Base-by-base conservation (phyloP, 35 echinoderm and acorn worm genomes). In the Eucidaris tribuloides region DNA sequence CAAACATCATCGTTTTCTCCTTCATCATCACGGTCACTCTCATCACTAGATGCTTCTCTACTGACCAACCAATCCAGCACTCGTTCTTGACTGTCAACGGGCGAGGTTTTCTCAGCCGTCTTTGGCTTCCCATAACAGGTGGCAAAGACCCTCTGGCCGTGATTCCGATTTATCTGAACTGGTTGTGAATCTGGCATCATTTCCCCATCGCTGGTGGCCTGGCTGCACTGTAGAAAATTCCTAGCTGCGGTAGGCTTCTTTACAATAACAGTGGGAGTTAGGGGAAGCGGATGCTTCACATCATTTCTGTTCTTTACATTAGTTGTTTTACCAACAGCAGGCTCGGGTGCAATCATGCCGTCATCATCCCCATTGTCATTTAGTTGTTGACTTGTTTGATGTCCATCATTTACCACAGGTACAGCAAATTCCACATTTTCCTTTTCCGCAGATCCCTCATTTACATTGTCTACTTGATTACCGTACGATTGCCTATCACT, bases 101-200 rank as follows among this genome's bases (percentile, higher is more conserved):
- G 76, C 0, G 85, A 77, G 36, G 58, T 88, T 57, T 62, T 87
- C 31, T 18, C 38, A 23, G 59, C 46, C 0, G 56, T 60, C 34
- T 43, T 74, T 1, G 11, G 35, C 38, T 63, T 88, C 22, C 85
- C 77, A 32, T 88, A 88, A 2, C 76, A 23, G 20, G 58, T 88
- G 7, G 85, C 85, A 88, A 88, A 88, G 35, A 88, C 27, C 14
- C 50, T 88, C 36, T 79, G 23, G 19, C 85, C 85, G 43, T 88
- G 85, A 31, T 88, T 88, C 58, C 56, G 42, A 33, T 88, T 88
- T 22, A 88, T 40, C n/a, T 58, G 36, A 9, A 78, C 76, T 2
- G 85, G 85, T 48, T 88, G 85, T 0, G 85, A 88, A 0, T 49
- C 29, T 1, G 55, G 77, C 22, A 88, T 65, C 28, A 14, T 44